phyloP scores from a whole-genome alignment of 2,888 invertebrate genomes.

The Bellardia bayeri region DNA sequence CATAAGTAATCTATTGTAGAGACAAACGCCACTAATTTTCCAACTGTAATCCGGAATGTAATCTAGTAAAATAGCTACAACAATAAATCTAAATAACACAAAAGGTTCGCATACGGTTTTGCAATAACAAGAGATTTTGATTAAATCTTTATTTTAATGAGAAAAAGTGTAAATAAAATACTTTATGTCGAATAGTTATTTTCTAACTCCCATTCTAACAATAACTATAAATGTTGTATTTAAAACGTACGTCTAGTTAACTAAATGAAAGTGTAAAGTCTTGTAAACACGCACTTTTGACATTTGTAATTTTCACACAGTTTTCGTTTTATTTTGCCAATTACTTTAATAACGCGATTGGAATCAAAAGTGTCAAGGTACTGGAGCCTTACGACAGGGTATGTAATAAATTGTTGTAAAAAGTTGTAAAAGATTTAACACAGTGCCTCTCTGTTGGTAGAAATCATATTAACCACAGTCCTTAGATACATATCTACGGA shows the following conservation, averaged over 20 bases:
- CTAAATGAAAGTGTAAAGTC: neutral
- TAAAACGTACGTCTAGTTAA: constrained; percentile 19
- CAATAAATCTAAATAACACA: too few relatives aligned
- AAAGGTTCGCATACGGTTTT: too few relatives aligned
- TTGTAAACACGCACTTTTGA: constrained; percentile 43
- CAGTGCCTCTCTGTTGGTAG: too few relatives aligned
- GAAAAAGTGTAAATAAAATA: constrained; percentile 5
- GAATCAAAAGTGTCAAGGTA: constrained; percentile 12
- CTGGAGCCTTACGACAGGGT: neutral
- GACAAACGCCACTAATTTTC: too few relatives aligned
- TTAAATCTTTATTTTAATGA: neutral
- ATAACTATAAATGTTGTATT: neutral
- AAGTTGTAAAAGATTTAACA: neutral
- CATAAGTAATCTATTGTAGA: too few relatives aligned
- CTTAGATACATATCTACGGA: too few relatives aligned
- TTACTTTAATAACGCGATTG: constrained; percentile 18
- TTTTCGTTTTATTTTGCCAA: neutral
- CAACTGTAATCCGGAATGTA: too few relatives aligned
- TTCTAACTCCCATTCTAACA: neutral
- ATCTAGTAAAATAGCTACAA: too few relatives aligned
- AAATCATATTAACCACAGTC: too few relatives aligned
- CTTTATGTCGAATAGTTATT: neutral
- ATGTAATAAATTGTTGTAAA: neutral
- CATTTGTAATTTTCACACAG: constrained; percentile 4
- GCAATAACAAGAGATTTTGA: too few relatives aligned